Conservation (phyloP, 64 coral and sea anemone genomes). For the Montipora foliosa region DNA sequence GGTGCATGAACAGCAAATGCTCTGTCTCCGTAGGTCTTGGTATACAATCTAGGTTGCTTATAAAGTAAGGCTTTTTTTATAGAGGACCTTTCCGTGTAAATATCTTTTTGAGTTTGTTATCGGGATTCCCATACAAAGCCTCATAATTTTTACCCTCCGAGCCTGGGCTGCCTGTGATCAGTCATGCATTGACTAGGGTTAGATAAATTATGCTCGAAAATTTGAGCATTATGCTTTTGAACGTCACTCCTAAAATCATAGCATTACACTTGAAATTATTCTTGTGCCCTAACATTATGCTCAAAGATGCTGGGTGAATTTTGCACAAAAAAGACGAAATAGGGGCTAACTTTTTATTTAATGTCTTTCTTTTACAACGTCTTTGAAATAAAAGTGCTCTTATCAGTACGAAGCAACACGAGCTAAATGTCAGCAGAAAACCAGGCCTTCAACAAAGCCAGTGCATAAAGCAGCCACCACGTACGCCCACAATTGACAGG, state of each 20-base stretch:
- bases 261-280: neutral
- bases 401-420: neutral
- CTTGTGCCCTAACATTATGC: constrained; percentile 13
- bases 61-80: no score
- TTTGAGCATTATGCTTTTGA: no score
- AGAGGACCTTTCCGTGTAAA: no score
- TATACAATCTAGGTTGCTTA: no score
- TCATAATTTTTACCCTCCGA: no score
- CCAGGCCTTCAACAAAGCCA: constrained; percentile 12
- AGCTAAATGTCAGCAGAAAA: constrained; percentile 4
- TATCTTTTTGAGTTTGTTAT: no score
- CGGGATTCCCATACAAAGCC: no score
- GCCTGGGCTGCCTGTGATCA: no score
- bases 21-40: no score
- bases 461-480: neutral
- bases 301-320: constrained; percentile 61
- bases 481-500: neutral
- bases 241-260: neutral
- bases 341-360: constrained; percentile 43
- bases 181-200: no score
- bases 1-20: no score
- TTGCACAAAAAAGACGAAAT: constrained; percentile 23
- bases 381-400: constrained; percentile 14
- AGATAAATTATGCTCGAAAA: no score
- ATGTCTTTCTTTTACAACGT: neutral